Percentiles rank a stretch among this genome's conserved stretches.
Evolutionary conservation across 2,888 invertebrate genomes (phyloP).

Genomic region (Scaeva pyrastri): DNA sequence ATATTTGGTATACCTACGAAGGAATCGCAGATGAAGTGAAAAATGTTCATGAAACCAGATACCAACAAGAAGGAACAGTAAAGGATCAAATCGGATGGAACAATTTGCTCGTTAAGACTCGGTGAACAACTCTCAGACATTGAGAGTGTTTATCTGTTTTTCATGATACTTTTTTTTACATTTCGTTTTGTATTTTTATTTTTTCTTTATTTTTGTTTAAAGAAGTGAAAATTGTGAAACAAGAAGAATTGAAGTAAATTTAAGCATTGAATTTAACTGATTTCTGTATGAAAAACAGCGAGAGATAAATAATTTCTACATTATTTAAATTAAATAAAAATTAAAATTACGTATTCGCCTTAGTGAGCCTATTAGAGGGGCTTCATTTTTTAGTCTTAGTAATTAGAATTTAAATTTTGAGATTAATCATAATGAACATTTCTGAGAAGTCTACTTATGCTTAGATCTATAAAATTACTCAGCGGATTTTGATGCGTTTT

Average conservation of each 20-base stretch:
- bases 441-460: too few species aligned
- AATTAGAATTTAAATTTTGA: too few species aligned
- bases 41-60: constrained; percentile 41
- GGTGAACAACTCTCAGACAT: constrained; percentile 45
- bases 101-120: constrained; percentile 57
- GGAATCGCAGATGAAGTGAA: constrained; percentile 48
- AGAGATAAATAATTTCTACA: background rate
- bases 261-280: background rate
- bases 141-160: constrained; percentile 43
- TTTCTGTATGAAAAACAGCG: background rate
- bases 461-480: too few species aligned
- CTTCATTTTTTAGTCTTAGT: too few species aligned
- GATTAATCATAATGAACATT: too few species aligned
- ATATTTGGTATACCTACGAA: background rate
- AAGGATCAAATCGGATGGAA: constrained; percentile 55
- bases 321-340: too few species aligned
- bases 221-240: background rate
- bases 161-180: background rate
- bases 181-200: background rate
- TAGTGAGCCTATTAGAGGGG: too few species aligned
- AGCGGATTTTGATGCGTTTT: too few species aligned
- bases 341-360: too few species aligned
- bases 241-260: background rate
- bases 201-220: background rate
- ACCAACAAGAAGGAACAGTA: constrained; percentile 3